Conservation (phyloP, 1,140 invertebrate genomes). For the Pachyrhynchus sulphureomaculatus region DNA sequence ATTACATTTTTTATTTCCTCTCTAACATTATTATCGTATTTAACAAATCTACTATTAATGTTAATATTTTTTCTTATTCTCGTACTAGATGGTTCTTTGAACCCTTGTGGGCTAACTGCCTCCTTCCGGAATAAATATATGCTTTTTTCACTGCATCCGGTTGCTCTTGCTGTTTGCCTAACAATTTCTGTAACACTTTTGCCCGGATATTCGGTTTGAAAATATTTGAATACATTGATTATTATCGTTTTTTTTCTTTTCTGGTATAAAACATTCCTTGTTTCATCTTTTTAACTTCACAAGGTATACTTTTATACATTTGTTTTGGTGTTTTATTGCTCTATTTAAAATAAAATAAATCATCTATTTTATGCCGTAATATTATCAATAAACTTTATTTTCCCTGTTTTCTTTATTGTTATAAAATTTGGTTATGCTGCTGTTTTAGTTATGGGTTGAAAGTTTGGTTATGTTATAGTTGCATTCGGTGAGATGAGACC, state of each 20-base stretch:
- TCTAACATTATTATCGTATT: constrained; percentile 44
- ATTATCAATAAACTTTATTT: no score
- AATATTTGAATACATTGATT: constrained; percentile 49
- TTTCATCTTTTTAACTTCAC: constrained; percentile 47
- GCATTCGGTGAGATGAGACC: no score
- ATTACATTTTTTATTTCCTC: constrained; percentile 42
- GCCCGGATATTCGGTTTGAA: constrained; percentile 38
- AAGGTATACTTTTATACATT: neutral
- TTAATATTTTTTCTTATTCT: constrained; percentile 46
- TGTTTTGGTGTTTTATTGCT: neutral
- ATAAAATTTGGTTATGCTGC: no score
- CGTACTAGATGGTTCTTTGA: constrained; percentile 45
- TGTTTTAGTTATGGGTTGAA: no score
- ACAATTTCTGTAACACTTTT: constrained; percentile 46
- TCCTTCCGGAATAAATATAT: constrained; percentile 48
- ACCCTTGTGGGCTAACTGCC: constrained; percentile 44
- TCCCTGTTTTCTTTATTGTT: no score
- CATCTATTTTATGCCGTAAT: no score
- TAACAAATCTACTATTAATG: constrained; percentile 46
- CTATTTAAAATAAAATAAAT: neutral
- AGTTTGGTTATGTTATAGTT: no score
- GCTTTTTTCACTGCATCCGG: constrained; percentile 48
- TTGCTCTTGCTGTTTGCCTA: constrained; percentile 43
- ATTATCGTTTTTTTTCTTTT: constrained; percentile 49
- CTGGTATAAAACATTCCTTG: constrained; percentile 48